Evolutionary conservation across 2,113 vertebrate species (phyloP), one percentile per base, ranked within the genome.

Genomic region (Enhydra lutris): DNA sequence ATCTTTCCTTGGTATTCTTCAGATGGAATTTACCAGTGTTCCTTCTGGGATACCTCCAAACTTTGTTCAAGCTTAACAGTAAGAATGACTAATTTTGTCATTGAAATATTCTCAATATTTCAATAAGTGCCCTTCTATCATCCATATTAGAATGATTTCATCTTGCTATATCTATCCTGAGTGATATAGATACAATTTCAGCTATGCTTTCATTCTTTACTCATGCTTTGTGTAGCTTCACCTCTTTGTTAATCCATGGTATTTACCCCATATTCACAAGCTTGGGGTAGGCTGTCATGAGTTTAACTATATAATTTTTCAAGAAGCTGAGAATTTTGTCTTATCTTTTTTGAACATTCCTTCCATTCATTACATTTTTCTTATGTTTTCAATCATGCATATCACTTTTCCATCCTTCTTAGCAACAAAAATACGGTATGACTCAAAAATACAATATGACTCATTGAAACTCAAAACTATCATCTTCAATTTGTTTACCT

Each of bases 201-300:
- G 12, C 15, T 42, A 5, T 61, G 1, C 3, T 23, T 0, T 11
- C 6, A 47, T 17, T 71, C 52, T 17, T 57, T 2, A 29, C 1
- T 81, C 39, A 23, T 76, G 6, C 1, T 55, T 7, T 59, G 3
- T 7, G 17, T 80, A 4, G 3, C 1, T 80, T 92, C 3, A 50
- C 39, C 12, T 34, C 8, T 57, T 24, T 4, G 2, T 5, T 81
- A 83, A 67, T 13, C 7, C 26, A 85, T n/a, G 2, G 0, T 50
- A 42, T 1, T 47, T 31, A 82, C 0, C 10, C 31, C 2, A 21
- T 50, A 24, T 67, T 23, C 29, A 55, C 7, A 23, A 67, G 0
- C 8, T 3, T 63, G 4, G 21, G 42, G 10, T 61, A 88, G 36
- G 82, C 3, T 55, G 1, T 4, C 6, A 7, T 71, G 52, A 52